These are phyloP conservation scores for Teinopalpus imperialis DNA, from an alignment of 2,888 invertebrate species.

Conservation along the genomic window DNA sequence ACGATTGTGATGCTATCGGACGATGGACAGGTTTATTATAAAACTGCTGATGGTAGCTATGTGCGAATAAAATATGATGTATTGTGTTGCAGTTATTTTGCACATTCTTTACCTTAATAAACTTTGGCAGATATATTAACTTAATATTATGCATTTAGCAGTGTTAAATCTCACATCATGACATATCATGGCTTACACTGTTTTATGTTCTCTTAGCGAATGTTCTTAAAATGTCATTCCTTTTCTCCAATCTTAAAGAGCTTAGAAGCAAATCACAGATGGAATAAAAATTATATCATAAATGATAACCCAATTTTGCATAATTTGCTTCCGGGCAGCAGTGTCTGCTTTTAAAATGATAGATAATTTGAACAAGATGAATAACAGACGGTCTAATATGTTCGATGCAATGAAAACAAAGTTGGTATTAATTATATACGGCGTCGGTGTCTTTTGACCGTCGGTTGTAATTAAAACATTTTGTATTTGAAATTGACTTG, in stretches of 20 bases:
- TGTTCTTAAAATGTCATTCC: too few relatives aligned
- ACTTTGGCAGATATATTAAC: not conserved
- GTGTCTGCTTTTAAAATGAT: too few relatives aligned
- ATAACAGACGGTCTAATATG: slow-evolving; percentile 4
- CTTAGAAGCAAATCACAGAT: too few relatives aligned
- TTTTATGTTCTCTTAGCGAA: too few relatives aligned
- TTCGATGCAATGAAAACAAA: slow-evolving; percentile 17
- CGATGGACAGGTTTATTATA: slow-evolving; percentile 67
- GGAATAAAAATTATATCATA: too few relatives aligned
- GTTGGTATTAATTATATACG: slow-evolving; percentile 12
- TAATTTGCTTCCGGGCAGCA: too few relatives aligned
- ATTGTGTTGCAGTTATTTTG: slow-evolving; percentile 42
- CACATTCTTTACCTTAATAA: slow-evolving; percentile 25
- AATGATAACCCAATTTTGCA: too few relatives aligned
- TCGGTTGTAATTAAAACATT: slow-evolving; percentile 16
- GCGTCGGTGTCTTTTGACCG: slow-evolving; percentile 14
- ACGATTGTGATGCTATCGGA: slow-evolving; percentile 72
- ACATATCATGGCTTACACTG: too few relatives aligned
- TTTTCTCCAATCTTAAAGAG: too few relatives aligned
- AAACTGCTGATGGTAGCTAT: slow-evolving; percentile 55
- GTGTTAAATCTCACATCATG: too few relatives aligned
- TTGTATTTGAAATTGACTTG: slow-evolving; percentile 10
- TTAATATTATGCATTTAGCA: too few relatives aligned
- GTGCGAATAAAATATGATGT: slow-evolving; percentile 46
- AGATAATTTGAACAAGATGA: too few relatives aligned